phyloP scores from a whole-genome alignment of 2,113 vertebrate genomes.

The Misgurnus anguillicaudatus region DNA sequence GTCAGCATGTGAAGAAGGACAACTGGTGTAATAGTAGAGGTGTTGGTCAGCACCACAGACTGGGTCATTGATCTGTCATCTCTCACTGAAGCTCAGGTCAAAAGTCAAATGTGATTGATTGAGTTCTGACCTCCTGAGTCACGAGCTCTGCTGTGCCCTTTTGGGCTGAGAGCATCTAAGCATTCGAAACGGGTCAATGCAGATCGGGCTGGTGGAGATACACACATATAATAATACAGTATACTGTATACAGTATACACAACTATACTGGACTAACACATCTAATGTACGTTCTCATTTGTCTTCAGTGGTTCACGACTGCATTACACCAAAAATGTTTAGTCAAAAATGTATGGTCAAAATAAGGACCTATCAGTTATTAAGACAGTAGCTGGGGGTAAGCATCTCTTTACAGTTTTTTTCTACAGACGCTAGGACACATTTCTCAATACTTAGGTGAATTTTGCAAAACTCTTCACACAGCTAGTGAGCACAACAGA shows the following conservation, averaged over 20 bases:
- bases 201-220: no score
- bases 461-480: no score
- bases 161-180: constrained; percentile 46
- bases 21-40: not conserved
- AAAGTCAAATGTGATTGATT: constrained; percentile 53
- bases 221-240: no score
- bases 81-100: constrained; percentile 42
- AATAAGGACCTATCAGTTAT: no score
- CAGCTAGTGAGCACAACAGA: no score
- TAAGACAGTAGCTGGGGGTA: no score
- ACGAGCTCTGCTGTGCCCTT: constrained; percentile 52
- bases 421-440: no score
- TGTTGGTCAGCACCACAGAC: constrained; percentile 22
- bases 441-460: no score
- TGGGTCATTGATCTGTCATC: constrained; percentile 43
- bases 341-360: not conserved
- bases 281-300: not conserved
- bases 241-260: not conserved
- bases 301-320: not conserved
- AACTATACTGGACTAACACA: not conserved
- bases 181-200: no score
- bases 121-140: constrained; percentile 51
- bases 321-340: not conserved
- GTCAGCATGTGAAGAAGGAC: not conserved
- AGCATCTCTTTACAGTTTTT: no score